Evolutionary conservation across 1,140 invertebrate genomes (phyloP).

Genomic region (Anoplolepis gracilipes): DNA sequence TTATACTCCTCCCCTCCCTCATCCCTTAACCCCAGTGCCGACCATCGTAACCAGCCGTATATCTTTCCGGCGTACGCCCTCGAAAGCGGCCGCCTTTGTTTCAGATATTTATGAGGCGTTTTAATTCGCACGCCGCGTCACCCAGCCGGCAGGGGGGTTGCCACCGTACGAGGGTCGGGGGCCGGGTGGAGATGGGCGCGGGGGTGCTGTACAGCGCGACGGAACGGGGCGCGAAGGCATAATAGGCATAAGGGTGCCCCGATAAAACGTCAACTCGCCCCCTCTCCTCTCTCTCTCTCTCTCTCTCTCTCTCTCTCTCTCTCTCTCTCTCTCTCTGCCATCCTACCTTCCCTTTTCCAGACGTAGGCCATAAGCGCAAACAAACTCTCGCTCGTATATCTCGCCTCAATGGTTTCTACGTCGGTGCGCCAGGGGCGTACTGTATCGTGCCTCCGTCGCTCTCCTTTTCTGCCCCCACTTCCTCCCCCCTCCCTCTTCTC

Average conservation of each 20-base stretch:
- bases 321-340: background rate
- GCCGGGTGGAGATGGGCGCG: conserved; percentile 46
- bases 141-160: conserved; percentile 66
- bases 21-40: conserved; percentile 70
- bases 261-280: conserved; percentile 79
- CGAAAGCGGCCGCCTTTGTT: conserved; percentile 85
- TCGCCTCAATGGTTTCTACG: conserved; percentile 76
- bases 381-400: conserved; percentile 80
- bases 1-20: conserved; percentile 30
- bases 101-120: conserved; percentile 86
- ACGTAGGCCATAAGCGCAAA: conserved; percentile 79
- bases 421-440: conserved; percentile 64
- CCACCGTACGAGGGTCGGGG: conserved; percentile 53
- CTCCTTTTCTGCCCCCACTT: background rate
- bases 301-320: background rate
- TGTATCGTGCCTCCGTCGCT: conserved; percentile 57
- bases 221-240: conserved; percentile 73
- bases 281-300: background rate
- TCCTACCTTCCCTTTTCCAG: conserved; percentile 65
- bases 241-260: conserved; percentile 83
- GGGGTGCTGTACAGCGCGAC: conserved; percentile 56
- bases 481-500: background rate
- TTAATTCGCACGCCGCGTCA: conserved; percentile 85
- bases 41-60: conserved; percentile 81
- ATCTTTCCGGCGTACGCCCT: conserved; percentile 85